phyloP scores from a whole-genome alignment of 2,113 vertebrate genomes.

The Cyprinodon brontotheroides region DNA sequence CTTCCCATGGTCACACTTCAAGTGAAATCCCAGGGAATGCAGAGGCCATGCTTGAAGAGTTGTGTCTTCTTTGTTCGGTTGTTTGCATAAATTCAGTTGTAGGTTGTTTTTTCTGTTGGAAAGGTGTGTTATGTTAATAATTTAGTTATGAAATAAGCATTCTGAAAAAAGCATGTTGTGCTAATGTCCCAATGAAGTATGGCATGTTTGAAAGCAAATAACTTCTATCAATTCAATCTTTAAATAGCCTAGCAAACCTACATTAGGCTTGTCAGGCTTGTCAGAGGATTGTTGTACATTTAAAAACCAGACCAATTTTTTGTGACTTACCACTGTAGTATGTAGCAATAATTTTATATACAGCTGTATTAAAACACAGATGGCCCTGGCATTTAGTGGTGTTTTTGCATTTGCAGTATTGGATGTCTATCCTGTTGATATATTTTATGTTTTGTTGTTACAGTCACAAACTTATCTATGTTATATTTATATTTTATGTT shows the following conservation, averaged over 20 bases:
- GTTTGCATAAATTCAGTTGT: neutral
- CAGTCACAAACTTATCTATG: neutral
- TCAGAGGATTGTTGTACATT: neutral
- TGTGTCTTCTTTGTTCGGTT: neutral
- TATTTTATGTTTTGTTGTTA: neutral
- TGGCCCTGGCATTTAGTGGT: too few species aligned
- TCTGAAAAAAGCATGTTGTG: neutral
- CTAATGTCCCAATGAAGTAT: neutral
- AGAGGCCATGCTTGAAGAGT: neutral
- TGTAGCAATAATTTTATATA: neutral
- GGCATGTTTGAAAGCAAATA: neutral
- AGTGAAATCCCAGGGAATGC: neutral
- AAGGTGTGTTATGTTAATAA: neutral
- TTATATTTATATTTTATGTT: neutral
- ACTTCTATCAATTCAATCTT: neutral
- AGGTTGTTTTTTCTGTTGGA: neutral
- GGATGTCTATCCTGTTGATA: too few species aligned
- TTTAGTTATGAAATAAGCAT: neutral
- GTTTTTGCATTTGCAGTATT: too few species aligned
- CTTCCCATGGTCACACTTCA: conserved; percentile 66
- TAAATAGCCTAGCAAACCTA: neutral
- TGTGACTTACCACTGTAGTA: neutral
- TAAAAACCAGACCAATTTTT: neutral
- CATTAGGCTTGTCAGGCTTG: too few species aligned
- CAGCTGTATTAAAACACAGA: too few species aligned